Conservation (phyloP, 2,888 invertebrate species). For the Coenonympha arcania region DNA sequence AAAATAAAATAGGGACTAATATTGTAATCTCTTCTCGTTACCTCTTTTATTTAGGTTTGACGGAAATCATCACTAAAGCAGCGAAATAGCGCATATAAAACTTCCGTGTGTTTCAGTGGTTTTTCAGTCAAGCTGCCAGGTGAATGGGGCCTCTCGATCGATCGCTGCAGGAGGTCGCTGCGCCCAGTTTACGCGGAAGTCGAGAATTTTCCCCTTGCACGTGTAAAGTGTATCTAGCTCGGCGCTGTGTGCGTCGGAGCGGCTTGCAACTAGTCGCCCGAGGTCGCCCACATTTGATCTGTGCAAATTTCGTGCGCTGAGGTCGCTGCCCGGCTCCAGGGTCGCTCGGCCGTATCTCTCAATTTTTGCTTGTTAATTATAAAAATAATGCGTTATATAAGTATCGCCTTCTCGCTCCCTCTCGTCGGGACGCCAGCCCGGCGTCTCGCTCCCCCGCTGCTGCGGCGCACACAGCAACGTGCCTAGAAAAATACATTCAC, state of each 20-base stretch:
- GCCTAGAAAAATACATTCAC: conserved; percentile 70
- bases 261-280: conserved; percentile 63
- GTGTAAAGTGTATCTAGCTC: conserved; percentile 30
- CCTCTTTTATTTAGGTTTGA: too few species aligned
- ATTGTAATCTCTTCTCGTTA: too few species aligned
- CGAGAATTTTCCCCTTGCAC: conserved; percentile 54
- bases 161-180: conserved; percentile 22
- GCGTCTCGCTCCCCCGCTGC: conserved; percentile 47
- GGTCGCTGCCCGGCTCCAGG: conserved; percentile 69
- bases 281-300: conserved; percentile 75
- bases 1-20: too few species aligned
- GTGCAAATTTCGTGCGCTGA: conserved; percentile 70
- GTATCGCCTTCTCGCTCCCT: conserved; percentile 41
- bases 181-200: conserved; percentile 47
- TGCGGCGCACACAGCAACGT: conserved; percentile 54
- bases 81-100: too few species aligned
- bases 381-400: conserved; percentile 75
- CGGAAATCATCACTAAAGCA: too few species aligned
- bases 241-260: conserved; percentile 44
- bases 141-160: conserved; percentile 19
- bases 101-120: neutral
- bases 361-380: conserved; percentile 75
- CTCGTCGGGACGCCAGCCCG: conserved; percentile 29
- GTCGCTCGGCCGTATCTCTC: conserved; percentile 69
- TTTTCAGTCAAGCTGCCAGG: conserved; percentile 18